Evolutionary conservation across 2,797 vertebrate species (phyloP).

Genomic region (Gadopsis bispinosus): DNA sequence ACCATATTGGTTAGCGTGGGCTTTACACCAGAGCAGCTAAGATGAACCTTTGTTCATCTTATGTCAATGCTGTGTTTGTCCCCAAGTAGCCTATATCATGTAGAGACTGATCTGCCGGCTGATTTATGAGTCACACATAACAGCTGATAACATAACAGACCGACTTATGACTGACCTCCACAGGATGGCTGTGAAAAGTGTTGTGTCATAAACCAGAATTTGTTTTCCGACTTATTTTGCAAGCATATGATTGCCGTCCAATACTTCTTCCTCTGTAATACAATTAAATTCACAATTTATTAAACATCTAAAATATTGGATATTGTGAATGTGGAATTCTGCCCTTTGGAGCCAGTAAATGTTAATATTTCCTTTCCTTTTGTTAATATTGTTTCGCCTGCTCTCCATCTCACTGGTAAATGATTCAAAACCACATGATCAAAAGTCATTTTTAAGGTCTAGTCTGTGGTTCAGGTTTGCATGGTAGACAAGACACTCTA

Average conservation of each 20-base stretch:
- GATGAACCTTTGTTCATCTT: too few relatives aligned
- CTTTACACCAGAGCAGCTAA: too few relatives aligned
- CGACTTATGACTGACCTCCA: background rate
- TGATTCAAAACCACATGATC: constrained; percentile 78
- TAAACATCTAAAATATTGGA: background rate
- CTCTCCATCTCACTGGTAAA: constrained; percentile 67
- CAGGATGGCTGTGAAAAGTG: background rate
- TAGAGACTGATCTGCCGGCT: too few relatives aligned
- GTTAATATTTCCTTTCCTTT: too few relatives aligned
- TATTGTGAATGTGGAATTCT: background rate
- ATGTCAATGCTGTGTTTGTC: too few relatives aligned
- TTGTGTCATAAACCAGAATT: too few relatives aligned
- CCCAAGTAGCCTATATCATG: too few relatives aligned
- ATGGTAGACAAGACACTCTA: constrained; percentile 51
- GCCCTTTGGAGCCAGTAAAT: background rate
- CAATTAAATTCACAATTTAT: background rate
- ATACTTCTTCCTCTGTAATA: background rate
- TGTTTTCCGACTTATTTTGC: background rate
- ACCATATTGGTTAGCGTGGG: too few relatives aligned
- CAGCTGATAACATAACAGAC: too few relatives aligned
- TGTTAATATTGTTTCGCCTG: constrained; percentile 49
- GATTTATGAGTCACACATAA: too few relatives aligned
- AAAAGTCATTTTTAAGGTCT: constrained; percentile 74
- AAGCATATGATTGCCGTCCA: background rate
- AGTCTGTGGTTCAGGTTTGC: constrained; percentile 62